These are phyloP conservation scores for Danio rerio DNA, from an alignment of 2,113 vertebrate genomes.

Conservation along the genomic window DNA sequence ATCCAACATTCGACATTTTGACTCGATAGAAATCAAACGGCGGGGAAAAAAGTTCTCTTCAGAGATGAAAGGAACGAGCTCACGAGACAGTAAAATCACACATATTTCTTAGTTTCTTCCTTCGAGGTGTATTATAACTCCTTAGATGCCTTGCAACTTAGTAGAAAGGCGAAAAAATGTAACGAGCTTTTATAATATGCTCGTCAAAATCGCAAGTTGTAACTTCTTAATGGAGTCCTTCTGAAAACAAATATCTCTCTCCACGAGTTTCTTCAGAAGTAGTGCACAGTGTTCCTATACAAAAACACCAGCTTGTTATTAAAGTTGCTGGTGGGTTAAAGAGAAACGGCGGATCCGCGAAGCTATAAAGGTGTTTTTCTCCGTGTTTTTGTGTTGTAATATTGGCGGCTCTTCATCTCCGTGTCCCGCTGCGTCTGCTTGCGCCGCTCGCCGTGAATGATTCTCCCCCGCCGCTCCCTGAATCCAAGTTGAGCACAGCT, in stretches of 20 bases:
- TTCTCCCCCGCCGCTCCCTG: conserved; percentile 10
- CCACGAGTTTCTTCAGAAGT: neutral
- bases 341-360: neutral
- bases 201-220: neutral
- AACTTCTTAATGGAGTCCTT: neutral
- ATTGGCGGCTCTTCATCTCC: conserved; percentile 25
- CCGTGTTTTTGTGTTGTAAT: neutral
- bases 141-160: neutral
- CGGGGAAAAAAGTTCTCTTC: neutral
- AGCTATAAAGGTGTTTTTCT: neutral
- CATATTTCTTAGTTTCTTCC: neutral
- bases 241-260: neutral
- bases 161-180: no score
- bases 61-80: neutral
- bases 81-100: neutral
- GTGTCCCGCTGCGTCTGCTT: neutral
- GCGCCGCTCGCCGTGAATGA: neutral
- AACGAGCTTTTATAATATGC: no score
- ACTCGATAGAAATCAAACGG: neutral
- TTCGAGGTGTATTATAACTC: neutral
- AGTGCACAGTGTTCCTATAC: neutral
- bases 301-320: neutral
- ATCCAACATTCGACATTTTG: conserved; percentile 54
- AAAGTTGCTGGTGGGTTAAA: neutral
- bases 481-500: neutral